A percentile compares a stretch with the other conserved stretches of the same genome.
These are phyloP conservation scores for Blera fallax DNA, from an alignment of 2,888 invertebrate genomes.

Conservation along the genomic window DNA sequence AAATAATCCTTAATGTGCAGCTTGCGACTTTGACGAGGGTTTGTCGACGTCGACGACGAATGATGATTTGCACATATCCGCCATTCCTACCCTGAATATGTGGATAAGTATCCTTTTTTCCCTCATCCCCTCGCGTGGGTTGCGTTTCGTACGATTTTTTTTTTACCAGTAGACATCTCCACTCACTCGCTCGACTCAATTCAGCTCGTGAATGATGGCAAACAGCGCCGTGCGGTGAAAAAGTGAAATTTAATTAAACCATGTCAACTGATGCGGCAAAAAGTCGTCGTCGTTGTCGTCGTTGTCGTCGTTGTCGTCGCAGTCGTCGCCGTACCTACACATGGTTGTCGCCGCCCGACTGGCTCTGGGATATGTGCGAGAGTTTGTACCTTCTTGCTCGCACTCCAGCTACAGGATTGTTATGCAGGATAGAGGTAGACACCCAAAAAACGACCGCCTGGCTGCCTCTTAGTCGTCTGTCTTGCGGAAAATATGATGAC, in stretches of 20 bases:
- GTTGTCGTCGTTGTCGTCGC: conserved; percentile 10
- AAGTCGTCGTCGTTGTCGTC: conserved; percentile 56
- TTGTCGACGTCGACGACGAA: conserved; percentile 50
- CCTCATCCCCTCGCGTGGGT: conserved; percentile 17
- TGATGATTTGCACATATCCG: conserved; percentile 70
- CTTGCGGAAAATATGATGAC: conserved; percentile 67
- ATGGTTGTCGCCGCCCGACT: conserved; percentile 25
- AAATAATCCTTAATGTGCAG: conserved; percentile 66
- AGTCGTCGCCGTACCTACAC: conserved; percentile 21
- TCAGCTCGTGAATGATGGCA: conserved; percentile 60
- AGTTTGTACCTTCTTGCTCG: conserved; percentile 2
- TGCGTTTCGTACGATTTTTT: conserved; percentile 31
- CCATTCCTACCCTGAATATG: conserved; percentile 25
- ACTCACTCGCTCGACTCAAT: conserved; percentile 21
- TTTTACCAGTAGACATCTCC: conserved; percentile 18
- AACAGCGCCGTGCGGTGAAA: conserved; percentile 73
- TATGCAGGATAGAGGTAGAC: conserved; percentile 43
- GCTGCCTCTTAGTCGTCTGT: conserved; percentile 45
- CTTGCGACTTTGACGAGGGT: conserved; percentile 67
- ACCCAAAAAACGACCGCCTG: conserved; percentile 39
- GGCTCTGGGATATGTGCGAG: conserved; percentile 13
- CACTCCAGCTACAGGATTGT: conserved; percentile 17
- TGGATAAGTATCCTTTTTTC: conserved; percentile 47
- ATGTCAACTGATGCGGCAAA: conserved; percentile 75
- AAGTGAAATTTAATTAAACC: conserved; percentile 75